Base-by-base conservation (phyloP, 2,888 invertebrate species). In the Petrolisthes manimaculis region DNA sequence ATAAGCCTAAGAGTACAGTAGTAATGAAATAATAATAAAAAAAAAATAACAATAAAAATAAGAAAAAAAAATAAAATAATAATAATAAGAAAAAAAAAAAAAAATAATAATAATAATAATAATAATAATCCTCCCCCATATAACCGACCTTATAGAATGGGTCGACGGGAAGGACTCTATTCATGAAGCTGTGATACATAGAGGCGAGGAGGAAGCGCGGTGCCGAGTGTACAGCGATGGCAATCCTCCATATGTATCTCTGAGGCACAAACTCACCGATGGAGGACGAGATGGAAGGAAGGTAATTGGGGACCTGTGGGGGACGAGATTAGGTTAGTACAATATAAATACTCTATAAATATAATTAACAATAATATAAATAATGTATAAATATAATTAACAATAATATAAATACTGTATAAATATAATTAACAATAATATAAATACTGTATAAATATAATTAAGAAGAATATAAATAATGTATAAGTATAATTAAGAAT, bases 271-370 rank as follows among this genome's bases (percentile, higher is more conserved):
- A 98, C 92, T 96, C 96, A 75, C 98, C 98, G 92, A 98, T 98
- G n/a, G 98, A 97, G 9, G 98, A 97, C 71, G 98, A 98, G 92
- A 99, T 96, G n/a, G 98, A 98, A 61, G 98, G 98, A 91, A 99
- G 94, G 92, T 97, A 95, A 93, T 98, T 98, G 92, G 95, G 95
- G 74, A 98, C 97, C 94, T 97, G 94, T 97, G 94, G 37, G 24
- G 2, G 21, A 3, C 1, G 21, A 71, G 21, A 71, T 18, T 2
- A 18, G 9, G 67, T 24, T 82, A 86, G 21, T 71, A 56, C 55
- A 12, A 83, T 55, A 90, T 2, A 83, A 53, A 12, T 54, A n/a
- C n/a, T n/a, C n/a, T n/a, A n/a, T n/a, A n/a, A n/a, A n/a, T n/a
- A n/a, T n/a, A n/a, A n/a, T n/a, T n/a, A n/a, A n/a, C n/a, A n/a